Evolutionary conservation across 2,113 vertebrate genomes (phyloP).

Genomic region (Falco punctatus): DNA sequence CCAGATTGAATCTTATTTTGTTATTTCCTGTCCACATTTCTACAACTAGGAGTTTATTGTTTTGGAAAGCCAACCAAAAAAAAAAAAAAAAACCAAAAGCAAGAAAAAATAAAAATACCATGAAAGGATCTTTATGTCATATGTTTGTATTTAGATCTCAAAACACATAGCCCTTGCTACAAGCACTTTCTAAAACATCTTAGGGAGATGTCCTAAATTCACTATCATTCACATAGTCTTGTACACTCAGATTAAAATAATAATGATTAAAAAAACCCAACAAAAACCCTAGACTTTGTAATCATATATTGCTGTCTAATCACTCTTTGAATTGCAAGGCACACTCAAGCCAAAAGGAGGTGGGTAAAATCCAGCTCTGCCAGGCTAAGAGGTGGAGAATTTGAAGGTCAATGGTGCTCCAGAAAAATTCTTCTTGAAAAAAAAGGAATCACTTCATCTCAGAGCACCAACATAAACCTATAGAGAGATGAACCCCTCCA

Average conservation of each 20-base stretch:
- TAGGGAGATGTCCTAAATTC: neutral
- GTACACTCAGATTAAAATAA: neutral
- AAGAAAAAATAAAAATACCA: neutral
- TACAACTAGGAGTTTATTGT: neutral
- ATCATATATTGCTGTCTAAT: neutral
- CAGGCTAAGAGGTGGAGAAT: neutral
- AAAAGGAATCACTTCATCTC: neutral
- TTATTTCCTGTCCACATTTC: constrained; percentile 45
- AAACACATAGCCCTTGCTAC: neutral
- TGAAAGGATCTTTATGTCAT: neutral
- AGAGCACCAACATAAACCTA: neutral
- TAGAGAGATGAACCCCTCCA: rapidly evolving
- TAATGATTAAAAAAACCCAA: neutral
- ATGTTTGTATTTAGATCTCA: neutral
- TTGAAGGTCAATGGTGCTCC: neutral
- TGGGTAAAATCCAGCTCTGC: neutral
- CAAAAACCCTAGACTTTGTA: neutral
- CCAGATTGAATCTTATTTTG: constrained; percentile 49
- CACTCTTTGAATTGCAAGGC: neutral
- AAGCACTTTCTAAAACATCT: neutral
- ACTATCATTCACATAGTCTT: neutral
- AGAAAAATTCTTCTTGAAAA: neutral
- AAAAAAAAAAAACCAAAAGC: neutral
- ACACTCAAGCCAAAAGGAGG: neutral
- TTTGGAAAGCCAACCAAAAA: neutral